These are phyloP conservation scores for Parotocinclus haroldoi DNA, from an alignment of 2,797 vertebrate genomes.

Conservation along the genomic window DNA sequence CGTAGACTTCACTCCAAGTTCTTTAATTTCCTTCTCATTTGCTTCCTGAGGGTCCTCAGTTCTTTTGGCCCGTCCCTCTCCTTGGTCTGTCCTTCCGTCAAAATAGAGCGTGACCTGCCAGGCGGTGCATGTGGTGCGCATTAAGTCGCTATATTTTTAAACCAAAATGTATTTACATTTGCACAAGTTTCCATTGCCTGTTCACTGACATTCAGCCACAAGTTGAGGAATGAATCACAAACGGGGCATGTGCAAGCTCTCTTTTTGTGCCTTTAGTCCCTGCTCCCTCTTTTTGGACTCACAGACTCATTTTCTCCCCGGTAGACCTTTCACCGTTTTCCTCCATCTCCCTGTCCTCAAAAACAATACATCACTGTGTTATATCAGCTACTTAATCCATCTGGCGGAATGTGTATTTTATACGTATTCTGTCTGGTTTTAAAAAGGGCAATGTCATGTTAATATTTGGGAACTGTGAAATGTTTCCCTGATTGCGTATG, in stretches of 20 bases:
- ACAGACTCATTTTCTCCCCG: slow-evolving; percentile 45
- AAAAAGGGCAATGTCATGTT: slow-evolving; percentile 49
- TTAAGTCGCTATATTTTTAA: slow-evolving; percentile 59
- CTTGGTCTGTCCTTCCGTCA: slow-evolving; percentile 62
- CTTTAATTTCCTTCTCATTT: slow-evolving; percentile 3
- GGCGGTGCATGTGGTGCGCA: slow-evolving; percentile 53
- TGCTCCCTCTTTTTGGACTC: slow-evolving; percentile 38
- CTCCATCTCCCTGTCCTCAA: slow-evolving; percentile 25
- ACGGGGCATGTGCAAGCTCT: slow-evolving; percentile 49
- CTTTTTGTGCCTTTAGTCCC: slow-evolving; percentile 1
- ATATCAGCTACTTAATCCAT: slow-evolving; percentile 28
- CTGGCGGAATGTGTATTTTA: slow-evolving; percentile 28
- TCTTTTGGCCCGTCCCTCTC: slow-evolving; percentile 16
- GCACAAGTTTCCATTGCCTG: slow-evolving; percentile 58
- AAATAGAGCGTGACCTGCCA: slow-evolving; percentile 66
- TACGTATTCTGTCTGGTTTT: slow-evolving; percentile 52
- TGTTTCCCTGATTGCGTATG: slow-evolving; percentile 58
- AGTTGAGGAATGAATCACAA: slow-evolving; percentile 60
- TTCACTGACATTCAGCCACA: slow-evolving; percentile 68
- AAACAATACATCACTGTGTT: slow-evolving; percentile 37
- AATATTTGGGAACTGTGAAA: slow-evolving; percentile 57
- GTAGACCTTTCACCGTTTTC: slow-evolving; percentile 34
- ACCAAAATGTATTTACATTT: slow-evolving; percentile 59
- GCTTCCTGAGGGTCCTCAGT: background rate
- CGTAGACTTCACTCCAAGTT: background rate